Conservation (phyloP, 2,113 vertebrate species). For the Mesoclemmys tuberculata region DNA sequence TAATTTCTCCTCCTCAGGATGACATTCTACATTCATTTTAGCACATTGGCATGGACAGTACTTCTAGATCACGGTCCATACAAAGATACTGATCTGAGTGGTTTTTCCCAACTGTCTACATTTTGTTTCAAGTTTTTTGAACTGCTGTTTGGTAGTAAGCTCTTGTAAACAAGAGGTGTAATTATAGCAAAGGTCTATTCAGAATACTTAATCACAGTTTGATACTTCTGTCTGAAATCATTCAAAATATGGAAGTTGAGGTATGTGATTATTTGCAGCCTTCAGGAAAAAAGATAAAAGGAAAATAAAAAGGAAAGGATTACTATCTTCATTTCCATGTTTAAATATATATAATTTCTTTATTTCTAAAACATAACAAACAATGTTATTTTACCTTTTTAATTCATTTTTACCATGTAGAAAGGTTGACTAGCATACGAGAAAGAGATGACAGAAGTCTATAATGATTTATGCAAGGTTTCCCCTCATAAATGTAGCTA, state of each 20-base stretch:
- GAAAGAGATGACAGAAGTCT: background rate
- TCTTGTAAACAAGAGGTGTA: background rate
- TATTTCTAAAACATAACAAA: background rate
- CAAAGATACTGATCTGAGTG: background rate
- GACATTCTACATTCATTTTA: background rate
- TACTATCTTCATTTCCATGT: background rate
- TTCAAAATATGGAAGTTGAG: background rate
- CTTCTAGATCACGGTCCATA: background rate
- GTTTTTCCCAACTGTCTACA: background rate
- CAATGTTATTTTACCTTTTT: background rate
- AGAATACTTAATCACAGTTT: background rate
- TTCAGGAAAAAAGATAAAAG: background rate
- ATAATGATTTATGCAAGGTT: background rate
- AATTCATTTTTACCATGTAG: background rate
- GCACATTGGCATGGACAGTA: background rate
- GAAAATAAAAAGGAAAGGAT: background rate
- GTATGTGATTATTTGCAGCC: background rate
- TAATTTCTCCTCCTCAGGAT: background rate
- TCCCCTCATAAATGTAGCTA: background rate
- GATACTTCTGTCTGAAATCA: background rate
- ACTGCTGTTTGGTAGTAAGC: background rate
- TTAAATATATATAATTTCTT: background rate
- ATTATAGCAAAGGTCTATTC: background rate
- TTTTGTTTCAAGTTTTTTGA: background rate
- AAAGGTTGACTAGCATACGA: background rate